Evolutionary conservation across 2,113 vertebrate genomes (phyloP).

Genomic region (Pandion haliaetus): DNA sequence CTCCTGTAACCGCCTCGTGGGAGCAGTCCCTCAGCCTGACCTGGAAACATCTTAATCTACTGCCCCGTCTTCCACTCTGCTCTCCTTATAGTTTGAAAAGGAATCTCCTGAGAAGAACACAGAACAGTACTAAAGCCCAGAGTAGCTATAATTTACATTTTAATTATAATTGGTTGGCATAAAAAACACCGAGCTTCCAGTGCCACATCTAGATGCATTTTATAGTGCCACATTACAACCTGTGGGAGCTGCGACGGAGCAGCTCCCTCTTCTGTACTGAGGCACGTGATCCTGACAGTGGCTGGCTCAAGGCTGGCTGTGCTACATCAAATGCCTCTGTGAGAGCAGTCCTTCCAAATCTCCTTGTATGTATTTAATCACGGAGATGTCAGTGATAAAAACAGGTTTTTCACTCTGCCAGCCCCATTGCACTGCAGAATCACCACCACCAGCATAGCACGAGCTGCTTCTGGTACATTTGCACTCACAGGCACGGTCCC

Average conservation of each 20-base stretch:
- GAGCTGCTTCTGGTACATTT: neutral
- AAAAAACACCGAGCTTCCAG: neutral
- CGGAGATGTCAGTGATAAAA: neutral
- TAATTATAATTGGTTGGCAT: neutral
- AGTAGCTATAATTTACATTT: neutral
- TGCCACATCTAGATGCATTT: neutral
- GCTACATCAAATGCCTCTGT: neutral
- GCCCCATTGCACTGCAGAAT: neutral
- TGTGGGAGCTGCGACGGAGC: neutral
- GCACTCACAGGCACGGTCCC: neutral
- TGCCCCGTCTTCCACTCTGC: neutral
- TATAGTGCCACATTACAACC: neutral
- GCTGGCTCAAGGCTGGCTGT: neutral
- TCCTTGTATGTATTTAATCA: conserved; percentile 26
- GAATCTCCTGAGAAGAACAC: neutral
- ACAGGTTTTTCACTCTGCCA: neutral
- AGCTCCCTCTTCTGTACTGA: neutral
- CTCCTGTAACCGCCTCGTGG: neutral
- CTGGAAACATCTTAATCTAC: neutral
- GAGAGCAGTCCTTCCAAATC: neutral
- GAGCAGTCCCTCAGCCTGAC: neutral
- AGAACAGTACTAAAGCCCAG: neutral
- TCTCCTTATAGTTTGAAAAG: neutral
- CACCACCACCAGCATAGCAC: neutral
- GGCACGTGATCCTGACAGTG: neutral